A percentile compares a stretch with the other conserved stretches of the same genome.
Evolutionary conservation across 2,888 invertebrate species (phyloP).

Genomic region (Spodoptera picta): DNA sequence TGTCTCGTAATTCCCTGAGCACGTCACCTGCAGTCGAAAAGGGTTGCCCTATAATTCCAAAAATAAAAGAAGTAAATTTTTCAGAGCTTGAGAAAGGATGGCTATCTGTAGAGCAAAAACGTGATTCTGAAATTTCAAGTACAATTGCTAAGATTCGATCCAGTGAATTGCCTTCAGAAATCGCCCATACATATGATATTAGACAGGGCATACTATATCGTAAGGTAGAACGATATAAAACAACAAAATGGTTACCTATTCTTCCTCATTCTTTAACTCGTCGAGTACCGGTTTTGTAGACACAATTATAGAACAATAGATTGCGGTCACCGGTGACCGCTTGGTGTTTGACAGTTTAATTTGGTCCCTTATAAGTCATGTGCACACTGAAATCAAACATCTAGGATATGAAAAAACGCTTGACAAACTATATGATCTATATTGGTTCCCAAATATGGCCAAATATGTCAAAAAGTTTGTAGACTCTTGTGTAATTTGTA

Average conservation of each 20-base stretch:
- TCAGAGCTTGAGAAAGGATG: constrained; percentile 42
- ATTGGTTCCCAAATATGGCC: constrained; percentile 17
- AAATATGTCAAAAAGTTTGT: constrained; percentile 15
- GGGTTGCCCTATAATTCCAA: too few species aligned
- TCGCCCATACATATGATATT: constrained; percentile 52
- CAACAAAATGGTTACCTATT: constrained; percentile 45
- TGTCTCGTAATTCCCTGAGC: background rate
- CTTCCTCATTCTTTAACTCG: constrained; percentile 48
- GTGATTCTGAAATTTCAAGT: constrained; percentile 47
- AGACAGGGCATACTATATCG: constrained; percentile 45
- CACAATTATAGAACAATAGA: too few species aligned
- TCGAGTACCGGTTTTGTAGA: too few species aligned
- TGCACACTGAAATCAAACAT: constrained; percentile 5
- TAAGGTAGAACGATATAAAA: constrained; percentile 46
- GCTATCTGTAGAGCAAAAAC: constrained; percentile 54
- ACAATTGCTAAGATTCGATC: constrained; percentile 28
- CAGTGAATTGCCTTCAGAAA: background rate
- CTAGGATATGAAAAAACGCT: constrained; percentile 43
- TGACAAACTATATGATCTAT: constrained; percentile 4
- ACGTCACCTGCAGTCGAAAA: too few species aligned
- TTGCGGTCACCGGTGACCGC: too few species aligned
- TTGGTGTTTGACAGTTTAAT: too few species aligned
- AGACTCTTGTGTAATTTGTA: constrained; percentile 41
- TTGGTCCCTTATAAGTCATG: constrained; percentile 43
- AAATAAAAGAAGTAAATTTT: constrained; percentile 12